phyloP scores from a whole-genome alignment of 2,888 invertebrate species.

The Elmis aenea region DNA sequence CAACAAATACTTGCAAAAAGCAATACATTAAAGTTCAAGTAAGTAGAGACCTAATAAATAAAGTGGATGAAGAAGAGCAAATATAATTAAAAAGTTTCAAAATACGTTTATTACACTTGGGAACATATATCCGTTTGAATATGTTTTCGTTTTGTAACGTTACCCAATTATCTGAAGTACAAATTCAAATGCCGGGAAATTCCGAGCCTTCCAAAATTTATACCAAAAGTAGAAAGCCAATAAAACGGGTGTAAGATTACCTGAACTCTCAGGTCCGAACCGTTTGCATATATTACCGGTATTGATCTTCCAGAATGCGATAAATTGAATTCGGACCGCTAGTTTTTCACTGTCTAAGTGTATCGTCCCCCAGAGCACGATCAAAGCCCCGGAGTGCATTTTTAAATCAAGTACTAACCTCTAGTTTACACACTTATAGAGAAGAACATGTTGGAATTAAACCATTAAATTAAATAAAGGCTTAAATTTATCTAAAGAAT shows the following conservation, averaged over 20 bases:
- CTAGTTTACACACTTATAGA: slow-evolving; percentile 24
- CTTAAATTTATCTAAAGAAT: no score
- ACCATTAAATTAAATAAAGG: no score
- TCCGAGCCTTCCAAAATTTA: slow-evolving; percentile 16
- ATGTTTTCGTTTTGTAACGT: no score
- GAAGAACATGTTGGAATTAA: not conserved
- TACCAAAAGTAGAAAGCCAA: slow-evolving; percentile 15
- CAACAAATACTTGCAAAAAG: no score
- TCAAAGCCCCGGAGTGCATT: slow-evolving; percentile 39
- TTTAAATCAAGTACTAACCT: slow-evolving; percentile 36
- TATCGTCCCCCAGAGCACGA: slow-evolving; percentile 39
- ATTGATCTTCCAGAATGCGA: slow-evolving; percentile 37
- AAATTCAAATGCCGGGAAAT: no score
- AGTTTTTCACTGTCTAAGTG: slow-evolving; percentile 43
- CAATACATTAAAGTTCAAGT: no score
- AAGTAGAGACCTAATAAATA: no score
- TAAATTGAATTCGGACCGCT: slow-evolving; percentile 43
- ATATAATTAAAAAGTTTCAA: no score
- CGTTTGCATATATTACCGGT: slow-evolving; percentile 39
- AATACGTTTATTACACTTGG: no score
- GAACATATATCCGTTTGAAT: no score
- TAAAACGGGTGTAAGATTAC: slow-evolving; percentile 33
- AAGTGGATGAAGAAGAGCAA: no score
- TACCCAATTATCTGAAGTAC: no score
- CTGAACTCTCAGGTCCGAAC: slow-evolving; percentile 35